Conservation (phyloP, 2,888 invertebrate species). For the Acleris sparsana region DNA sequence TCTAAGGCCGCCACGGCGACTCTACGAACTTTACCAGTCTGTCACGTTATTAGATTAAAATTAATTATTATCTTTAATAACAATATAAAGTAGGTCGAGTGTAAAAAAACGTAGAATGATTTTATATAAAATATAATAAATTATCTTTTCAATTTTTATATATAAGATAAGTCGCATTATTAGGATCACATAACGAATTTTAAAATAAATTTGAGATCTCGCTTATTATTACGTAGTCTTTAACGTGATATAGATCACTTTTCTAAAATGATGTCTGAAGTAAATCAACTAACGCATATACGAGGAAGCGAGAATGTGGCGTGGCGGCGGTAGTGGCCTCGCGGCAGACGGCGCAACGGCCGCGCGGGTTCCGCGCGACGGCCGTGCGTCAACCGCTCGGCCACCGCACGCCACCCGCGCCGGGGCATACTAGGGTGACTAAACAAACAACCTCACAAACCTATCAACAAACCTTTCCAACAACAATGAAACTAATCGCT, state of each 20-base stretch:
- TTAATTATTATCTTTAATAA: constrained; percentile 82
- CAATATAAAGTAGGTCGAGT: constrained; percentile 81
- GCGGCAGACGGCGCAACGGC: constrained; percentile 24
- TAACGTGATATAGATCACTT: constrained; percentile 81
- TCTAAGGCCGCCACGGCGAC: constrained; percentile 82
- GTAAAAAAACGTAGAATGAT: constrained; percentile 82
- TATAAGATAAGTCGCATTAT: constrained; percentile 79
- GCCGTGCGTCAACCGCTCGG: constrained; percentile 35
- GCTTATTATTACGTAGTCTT: constrained; percentile 83
- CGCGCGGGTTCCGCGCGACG: constrained; percentile 38
- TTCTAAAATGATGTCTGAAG: constrained; percentile 79
- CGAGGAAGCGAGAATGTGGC: constrained; percentile 76
- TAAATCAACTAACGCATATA: constrained; percentile 73
- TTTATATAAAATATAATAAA: constrained; percentile 83
- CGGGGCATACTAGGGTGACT: constrained; percentile 58
- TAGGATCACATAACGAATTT: constrained; percentile 80
- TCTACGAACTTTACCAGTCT: constrained; percentile 84
- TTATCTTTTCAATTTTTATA: constrained; percentile 77
- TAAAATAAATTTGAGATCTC: constrained; percentile 83
- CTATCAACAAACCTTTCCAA: constrained; percentile 72
- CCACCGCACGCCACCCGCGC: constrained; percentile 39
- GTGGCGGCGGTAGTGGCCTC: constrained; percentile 43
- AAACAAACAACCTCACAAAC: constrained; percentile 70
- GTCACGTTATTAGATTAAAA: constrained; percentile 83
- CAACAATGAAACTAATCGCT: constrained; percentile 75